Conservation (phyloP, 2,113 vertebrate genomes). For the Myotis yumanensis region DNA sequence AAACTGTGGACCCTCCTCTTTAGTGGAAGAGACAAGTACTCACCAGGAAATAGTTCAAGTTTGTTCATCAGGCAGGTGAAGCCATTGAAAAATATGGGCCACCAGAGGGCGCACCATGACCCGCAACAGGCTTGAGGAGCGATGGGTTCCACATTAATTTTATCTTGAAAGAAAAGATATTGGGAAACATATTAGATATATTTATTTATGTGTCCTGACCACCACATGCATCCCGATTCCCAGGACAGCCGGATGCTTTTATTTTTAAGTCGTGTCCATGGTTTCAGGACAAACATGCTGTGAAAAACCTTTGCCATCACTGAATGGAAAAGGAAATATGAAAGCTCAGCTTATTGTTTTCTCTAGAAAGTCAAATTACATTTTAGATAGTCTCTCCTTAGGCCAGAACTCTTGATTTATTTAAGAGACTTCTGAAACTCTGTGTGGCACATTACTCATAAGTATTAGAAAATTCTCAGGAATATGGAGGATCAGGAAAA, state of each 20-base stretch:
- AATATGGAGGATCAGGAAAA: background rate
- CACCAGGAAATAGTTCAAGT: background rate
- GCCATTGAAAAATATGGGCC: background rate
- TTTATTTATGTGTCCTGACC: background rate
- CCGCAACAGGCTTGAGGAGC: background rate
- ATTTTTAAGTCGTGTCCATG: slow-evolving; percentile 19
- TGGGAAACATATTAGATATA: background rate
- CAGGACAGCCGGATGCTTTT: background rate
- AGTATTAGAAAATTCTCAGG: slow-evolving; percentile 9
- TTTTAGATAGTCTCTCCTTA: slow-evolving; percentile 11
- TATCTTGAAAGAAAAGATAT: background rate
- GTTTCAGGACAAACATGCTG: slow-evolving; percentile 32
- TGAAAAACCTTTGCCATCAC: slow-evolving; percentile 27
- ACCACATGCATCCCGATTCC: background rate
- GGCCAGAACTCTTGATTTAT: background rate
- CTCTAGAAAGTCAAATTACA: background rate
- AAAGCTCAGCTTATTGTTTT: background rate
- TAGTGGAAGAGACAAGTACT: background rate
- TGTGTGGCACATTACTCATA: background rate
- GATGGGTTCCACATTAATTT: background rate
- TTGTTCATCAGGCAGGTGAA: background rate
- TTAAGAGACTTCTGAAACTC: background rate
- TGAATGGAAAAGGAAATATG: background rate
- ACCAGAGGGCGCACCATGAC: slow-evolving; percentile 66
- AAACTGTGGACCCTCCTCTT: background rate